phyloP scores from a whole-genome alignment of 2,797 vertebrate genomes.

The Cottoperca gobio region DNA sequence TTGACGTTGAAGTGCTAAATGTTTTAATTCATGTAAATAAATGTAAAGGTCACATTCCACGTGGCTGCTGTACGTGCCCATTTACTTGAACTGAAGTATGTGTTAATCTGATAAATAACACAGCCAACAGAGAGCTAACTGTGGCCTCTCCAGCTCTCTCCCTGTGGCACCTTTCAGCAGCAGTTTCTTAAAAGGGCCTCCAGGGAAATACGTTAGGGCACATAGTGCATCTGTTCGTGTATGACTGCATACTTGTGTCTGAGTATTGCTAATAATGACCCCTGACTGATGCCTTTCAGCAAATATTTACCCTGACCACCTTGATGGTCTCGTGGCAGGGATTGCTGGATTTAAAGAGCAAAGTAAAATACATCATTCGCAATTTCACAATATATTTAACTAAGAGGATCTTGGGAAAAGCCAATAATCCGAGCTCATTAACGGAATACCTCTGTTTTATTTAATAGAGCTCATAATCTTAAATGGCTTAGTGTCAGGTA shows the following conservation, averaged over 20 bases:
- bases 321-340: conserved; percentile 36
- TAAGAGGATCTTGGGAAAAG: conserved; percentile 53
- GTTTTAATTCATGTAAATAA: conserved; percentile 1
- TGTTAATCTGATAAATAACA: conserved; percentile 69
- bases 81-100: conserved; percentile 54
- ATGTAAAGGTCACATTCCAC: conserved; percentile 22
- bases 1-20: conserved; percentile 1
- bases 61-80: conserved; percentile 25
- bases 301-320: conserved; percentile 71
- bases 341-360: conserved; percentile 53
- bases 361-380: conserved; percentile 65
- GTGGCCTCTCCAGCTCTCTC: conserved; percentile 51
- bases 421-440: conserved; percentile 72
- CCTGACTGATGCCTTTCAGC: conserved; percentile 56
- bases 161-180: conserved; percentile 58
- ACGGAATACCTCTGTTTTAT: conserved; percentile 66
- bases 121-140: conserved; percentile 58
- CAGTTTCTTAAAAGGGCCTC: conserved; percentile 56
- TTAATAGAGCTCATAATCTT: conserved; percentile 72
- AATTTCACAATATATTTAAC: conserved; percentile 73
- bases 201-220: conserved; percentile 31
- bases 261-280: conserved; percentile 62
- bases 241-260: conserved; percentile 43
- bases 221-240: conserved; percentile 62
- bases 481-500: conserved; percentile 58